Percentiles rank a stretch among this genome's conserved stretches.
Evolutionary conservation across 2,113 vertebrate species (phyloP).

Genomic region (Ceyx margarethae): DNA sequence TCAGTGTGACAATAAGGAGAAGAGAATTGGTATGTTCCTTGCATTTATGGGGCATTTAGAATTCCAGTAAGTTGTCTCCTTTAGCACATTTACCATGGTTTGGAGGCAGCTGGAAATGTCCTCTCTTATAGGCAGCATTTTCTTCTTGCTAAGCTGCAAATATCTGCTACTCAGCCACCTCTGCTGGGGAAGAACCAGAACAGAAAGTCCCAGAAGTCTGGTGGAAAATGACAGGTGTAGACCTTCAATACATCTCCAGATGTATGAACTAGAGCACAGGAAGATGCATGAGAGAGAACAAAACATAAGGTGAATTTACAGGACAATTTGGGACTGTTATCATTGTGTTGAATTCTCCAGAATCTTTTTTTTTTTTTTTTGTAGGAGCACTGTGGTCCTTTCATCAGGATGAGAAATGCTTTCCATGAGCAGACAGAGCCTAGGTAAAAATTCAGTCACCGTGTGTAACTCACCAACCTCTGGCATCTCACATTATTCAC

Average conservation of each 20-base stretch:
- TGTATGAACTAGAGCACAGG: fast-evolving
- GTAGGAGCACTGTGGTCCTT: not conserved
- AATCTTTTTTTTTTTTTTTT: not conserved
- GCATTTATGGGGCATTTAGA: not conserved
- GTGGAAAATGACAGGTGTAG: not conserved
- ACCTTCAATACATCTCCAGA: not conserved
- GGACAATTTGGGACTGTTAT: not conserved
- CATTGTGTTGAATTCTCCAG: not conserved
- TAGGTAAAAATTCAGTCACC: not conserved
- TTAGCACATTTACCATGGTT: not conserved
- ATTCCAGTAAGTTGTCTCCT: slow-evolving; percentile 6
- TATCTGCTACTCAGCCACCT: not conserved
- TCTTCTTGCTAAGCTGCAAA: not conserved
- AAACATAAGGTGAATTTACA: not conserved
- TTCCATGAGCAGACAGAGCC: not conserved
- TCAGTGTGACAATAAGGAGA: not conserved
- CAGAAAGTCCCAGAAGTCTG: not conserved
- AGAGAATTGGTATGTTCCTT: not conserved
- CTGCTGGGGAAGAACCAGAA: not conserved
- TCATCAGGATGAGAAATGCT: not conserved
- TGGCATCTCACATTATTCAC: not conserved
- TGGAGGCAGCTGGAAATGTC: not conserved
- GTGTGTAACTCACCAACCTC: not conserved
- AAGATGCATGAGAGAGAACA: not conserved
- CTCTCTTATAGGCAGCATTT: not conserved